phyloP scores from a whole-genome alignment of 2,888 invertebrate genomes.

The Lomographa bimaculata region DNA sequence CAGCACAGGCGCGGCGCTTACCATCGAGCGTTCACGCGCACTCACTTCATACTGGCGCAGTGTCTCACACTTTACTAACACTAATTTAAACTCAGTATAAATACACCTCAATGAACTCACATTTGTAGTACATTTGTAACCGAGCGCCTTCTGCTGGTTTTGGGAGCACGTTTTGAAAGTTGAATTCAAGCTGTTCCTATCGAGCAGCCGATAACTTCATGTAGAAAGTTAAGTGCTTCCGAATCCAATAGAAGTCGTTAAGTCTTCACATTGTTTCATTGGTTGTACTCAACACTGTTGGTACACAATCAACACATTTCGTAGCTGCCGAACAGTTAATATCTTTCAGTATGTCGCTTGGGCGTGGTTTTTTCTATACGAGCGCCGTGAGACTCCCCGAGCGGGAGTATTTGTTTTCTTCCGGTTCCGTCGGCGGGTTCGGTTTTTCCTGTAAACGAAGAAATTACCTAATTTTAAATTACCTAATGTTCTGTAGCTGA shows the following conservation, averaged over 20 bases:
- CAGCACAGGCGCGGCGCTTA: conserved; percentile 36
- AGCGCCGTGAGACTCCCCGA: conserved; percentile 74
- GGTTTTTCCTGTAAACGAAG: conserved; percentile 56
- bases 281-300: too few species aligned
- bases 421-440: conserved; percentile 40
- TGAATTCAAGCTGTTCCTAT: conserved; percentile 13
- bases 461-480: too few species aligned
- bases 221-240: not conserved
- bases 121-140: too few species aligned
- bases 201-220: conserved; percentile 20
- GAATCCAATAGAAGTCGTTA: conserved; percentile 1
- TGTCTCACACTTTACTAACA: conserved; percentile 40
- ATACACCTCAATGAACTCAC: conserved; percentile 1
- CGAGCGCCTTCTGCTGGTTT: too few species aligned
- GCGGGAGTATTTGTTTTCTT: conserved; percentile 61
- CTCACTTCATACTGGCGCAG: conserved; percentile 34
- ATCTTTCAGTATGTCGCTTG: conserved; percentile 24
- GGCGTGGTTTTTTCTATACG: conserved; percentile 49
- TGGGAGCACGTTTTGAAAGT: conserved; percentile 7
- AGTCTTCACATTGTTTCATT: conserved; percentile 1
- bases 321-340: conserved; percentile 23
- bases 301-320: conserved; percentile 8
- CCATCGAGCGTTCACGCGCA: conserved; percentile 20
- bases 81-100: conserved; percentile 16
- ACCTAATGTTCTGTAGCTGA: too few species aligned